Conservation (phyloP, 37 sponge, comb jelly and placozoan species). For the Spongia lamella region DNA sequence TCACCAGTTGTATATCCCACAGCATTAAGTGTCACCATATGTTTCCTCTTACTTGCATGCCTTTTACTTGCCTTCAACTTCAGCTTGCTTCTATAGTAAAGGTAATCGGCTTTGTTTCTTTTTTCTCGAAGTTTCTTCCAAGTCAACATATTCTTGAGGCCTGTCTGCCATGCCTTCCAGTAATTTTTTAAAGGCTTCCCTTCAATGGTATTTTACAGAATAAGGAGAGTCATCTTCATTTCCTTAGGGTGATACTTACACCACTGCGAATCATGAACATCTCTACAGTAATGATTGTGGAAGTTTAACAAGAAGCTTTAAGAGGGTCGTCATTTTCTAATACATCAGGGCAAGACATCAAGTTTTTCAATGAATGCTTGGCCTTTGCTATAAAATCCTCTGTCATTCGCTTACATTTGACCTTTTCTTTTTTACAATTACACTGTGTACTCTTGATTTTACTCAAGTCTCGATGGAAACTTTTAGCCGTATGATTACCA, state of each 20-base stretch:
- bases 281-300: conserved; percentile 23
- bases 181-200: too few species aligned
- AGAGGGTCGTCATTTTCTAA: conserved; percentile 5
- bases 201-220: too few species aligned
- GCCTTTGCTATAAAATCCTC: conserved; percentile 9
- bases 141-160: too few species aligned
- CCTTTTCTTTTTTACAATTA: neutral
- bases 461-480: conserved; percentile 17
- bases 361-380: conserved; percentile 22
- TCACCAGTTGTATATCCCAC: too few species aligned
- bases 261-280: conserved; percentile 19
- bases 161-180: too few species aligned
- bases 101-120: too few species aligned
- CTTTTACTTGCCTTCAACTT: too few species aligned
- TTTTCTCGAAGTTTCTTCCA: too few species aligned
- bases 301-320: conserved; percentile 23
- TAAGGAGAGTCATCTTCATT: too few species aligned
- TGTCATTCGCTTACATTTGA: conserved; percentile 21
- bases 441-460: conserved; percentile 17
- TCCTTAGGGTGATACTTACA: conserved; percentile 9
- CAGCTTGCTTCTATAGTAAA: too few species aligned
- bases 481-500: conserved; percentile 26
- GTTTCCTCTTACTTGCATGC: too few species aligned
- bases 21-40: too few species aligned
- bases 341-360: conserved; percentile 14